Evolutionary conservation across 2,797 vertebrate species (phyloP).

Genomic region (Protonibea diacanthus): DNA sequence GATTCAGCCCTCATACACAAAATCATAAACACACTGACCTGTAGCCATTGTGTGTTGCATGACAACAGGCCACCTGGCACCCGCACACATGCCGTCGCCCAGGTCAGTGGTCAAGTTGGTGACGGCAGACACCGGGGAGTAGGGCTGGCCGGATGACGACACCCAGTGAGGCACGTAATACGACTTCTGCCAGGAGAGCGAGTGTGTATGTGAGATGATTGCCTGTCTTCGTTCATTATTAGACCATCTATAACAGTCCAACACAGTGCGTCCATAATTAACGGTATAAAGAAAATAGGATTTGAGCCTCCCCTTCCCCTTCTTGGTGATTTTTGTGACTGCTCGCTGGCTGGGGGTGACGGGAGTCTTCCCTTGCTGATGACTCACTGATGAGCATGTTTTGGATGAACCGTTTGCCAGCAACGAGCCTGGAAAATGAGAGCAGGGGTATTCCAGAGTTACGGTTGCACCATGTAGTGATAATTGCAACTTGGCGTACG

Average conservation of each 20-base stretch:
- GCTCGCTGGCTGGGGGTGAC: slow-evolving; percentile 54
- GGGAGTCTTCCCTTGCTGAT: slow-evolving; percentile 66
- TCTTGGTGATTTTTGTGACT: slow-evolving; percentile 51
- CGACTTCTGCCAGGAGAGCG: slow-evolving; percentile 52
- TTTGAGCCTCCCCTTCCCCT: slow-evolving; percentile 17
- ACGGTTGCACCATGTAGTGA: slow-evolving; percentile 58
- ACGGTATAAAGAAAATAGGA: slow-evolving; percentile 33
- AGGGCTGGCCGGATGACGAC: slow-evolving; percentile 53
- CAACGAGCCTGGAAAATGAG: slow-evolving; percentile 62
- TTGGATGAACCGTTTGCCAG: slow-evolving; percentile 56
- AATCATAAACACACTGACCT: slow-evolving; percentile 31
- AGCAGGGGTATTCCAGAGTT: slow-evolving; percentile 73
- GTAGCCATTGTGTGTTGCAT: slow-evolving; percentile 46
- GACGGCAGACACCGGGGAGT: slow-evolving; percentile 61
- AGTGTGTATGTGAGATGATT: slow-evolving; percentile 56
- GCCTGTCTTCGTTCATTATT: slow-evolving; percentile 54
- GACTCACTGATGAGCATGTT: slow-evolving; percentile 72
- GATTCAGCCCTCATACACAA: slow-evolving; percentile 37
- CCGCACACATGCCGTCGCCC: slow-evolving; percentile 39
- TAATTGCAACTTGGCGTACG: slow-evolving; percentile 68
- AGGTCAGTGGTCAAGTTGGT: slow-evolving; percentile 62
- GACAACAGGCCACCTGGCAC: slow-evolving; percentile 68
- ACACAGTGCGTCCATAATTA: slow-evolving; percentile 46
- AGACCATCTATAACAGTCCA: slow-evolving; percentile 33
- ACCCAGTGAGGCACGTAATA: slow-evolving; percentile 50